Base-by-base conservation (phyloP, 2,797 vertebrate species). In the Peromyscus aztecus region DNA sequence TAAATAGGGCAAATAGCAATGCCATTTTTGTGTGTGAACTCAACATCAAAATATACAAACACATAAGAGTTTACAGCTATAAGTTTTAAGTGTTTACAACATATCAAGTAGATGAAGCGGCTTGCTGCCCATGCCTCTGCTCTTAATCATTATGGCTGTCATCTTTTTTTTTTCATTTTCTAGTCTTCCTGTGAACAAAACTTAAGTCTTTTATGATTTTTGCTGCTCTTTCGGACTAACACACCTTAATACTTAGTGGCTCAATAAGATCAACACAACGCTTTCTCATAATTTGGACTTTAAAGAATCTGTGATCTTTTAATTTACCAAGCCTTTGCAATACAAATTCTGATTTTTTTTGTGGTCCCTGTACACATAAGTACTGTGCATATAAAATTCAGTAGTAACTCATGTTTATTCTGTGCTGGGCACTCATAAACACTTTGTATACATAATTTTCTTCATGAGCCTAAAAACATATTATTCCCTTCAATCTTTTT, bases 121-220 rank as follows among this genome's bases (percentile, higher is more conserved):
- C 29, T 93, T 94, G 90, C 52, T 90, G 23, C 34, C 11, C 24
- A 55, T 57, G 40, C 2, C 31, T n/a, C 80, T 88, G 9, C 31
- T 82, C 6, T 96, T 94, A 91, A 69, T 93, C n/a, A 49, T 65
- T 89, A 69, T n/a, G 6, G 71, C 46, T 46, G 34, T 8, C 82
- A 14, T 77, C 37, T 93, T 94, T 83, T 57, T 71, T 89, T 84
- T 67, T 46, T 8, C 7, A 91, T 71, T 67, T 92, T 88, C 84
- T 65, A 78, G 29, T 19, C 34, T 81, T 94, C 73, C 81, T 78
- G 31, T 78, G n/a, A 69, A 11, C 8, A 49, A 93, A 94, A 40
- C 40, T 40, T 40, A 40, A 46, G n/a, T n/a, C 43, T 89, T 92
- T 87, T 88, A 94, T 81, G 52, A 57, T 75, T 81, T 86, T 21